These are phyloP conservation scores for Dasypolia templi DNA, from an alignment of 2,888 invertebrate genomes.

Conservation along the genomic window DNA sequence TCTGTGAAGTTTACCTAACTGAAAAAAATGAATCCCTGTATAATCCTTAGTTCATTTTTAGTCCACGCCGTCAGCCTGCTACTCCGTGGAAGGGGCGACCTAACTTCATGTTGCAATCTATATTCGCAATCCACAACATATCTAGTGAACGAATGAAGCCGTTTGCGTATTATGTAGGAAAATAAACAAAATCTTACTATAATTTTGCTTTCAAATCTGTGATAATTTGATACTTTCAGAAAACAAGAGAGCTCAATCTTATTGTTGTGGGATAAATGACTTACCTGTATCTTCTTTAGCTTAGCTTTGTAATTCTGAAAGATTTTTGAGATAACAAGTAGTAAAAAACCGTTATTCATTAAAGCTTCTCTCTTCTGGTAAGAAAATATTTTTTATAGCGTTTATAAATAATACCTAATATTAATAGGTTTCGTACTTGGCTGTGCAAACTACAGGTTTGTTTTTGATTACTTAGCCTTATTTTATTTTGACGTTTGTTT, in stretches of 20 bases:
- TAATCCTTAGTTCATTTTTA: conserved; percentile 61
- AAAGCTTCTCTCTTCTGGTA: background rate
- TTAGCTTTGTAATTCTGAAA: background rate
- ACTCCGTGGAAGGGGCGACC: conserved; percentile 65
- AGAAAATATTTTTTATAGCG: background rate
- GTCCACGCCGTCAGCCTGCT: conserved; percentile 56
- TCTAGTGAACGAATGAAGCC: conserved; percentile 71
- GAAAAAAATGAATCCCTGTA: background rate
- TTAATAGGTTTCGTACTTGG: conserved; percentile 1
- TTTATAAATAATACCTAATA: conserved; percentile 14
- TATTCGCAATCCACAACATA: conserved; percentile 83
- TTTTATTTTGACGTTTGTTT: background rate
- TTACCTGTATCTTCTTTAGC: background rate
- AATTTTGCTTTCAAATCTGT: conserved; percentile 29
- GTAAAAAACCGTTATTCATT: background rate
- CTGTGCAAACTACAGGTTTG: conserved; percentile 23
- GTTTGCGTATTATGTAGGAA: conserved; percentile 62
- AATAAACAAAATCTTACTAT: conserved; percentile 25
- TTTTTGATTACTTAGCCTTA: background rate
- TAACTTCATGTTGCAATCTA: conserved; percentile 74
- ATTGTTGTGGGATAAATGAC: background rate
- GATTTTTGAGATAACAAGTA: background rate
- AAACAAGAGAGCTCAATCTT: background rate
- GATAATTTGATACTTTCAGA: conserved; percentile 16
- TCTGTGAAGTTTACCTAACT: background rate